Base-by-base conservation (phyloP, 2,888 invertebrate genomes). In the Pharmacophagus antenor region DNA sequence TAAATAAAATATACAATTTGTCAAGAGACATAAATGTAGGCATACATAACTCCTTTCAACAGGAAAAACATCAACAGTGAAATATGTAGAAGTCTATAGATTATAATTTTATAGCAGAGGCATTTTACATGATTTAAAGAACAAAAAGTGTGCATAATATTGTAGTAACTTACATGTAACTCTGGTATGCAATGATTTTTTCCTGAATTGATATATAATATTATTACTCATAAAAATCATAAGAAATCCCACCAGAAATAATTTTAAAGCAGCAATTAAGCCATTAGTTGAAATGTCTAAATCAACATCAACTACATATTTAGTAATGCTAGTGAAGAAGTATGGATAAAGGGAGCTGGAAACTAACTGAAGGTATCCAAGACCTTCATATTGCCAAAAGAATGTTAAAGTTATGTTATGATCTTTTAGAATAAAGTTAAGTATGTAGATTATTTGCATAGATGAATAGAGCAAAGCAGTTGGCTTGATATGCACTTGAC, bases 131-230 rank as follows among this genome's bases (percentile, higher is more conserved):
- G n/a, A n/a, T n/a, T n/a, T n/a, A n/a, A n/a, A n/a, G n/a, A n/a
- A n/a, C n/a, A n/a, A n/a, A n/a, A n/a, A n/a, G n/a, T n/a, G n/a
- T n/a, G n/a, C n/a, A n/a, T n/a, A n/a, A n/a, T n/a, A 15, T 5
- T 23, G 12, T 23, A 15, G 61, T 75, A 55, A 92, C 95, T 94
- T 92, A 96, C 96, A 91, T 71, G 93, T 83, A 62, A 96, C 85
- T 65, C 92, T 85, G 5, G 94, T 93, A 70, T 94, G 92, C 67
- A 94, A 92, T 1, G 97, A 96, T 86, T 96, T 95, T 73, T 92
- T 92, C 65, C 97, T 93, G 85, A 96, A 97, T 62, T 94, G 92
- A 82, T 96, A 92, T 82, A 97, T 98, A 78, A 95, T 94, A 63
- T 92, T 93, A 78, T 94, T 94, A 81, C 96, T 95, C 56, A 92